These are phyloP conservation scores for Picus viridis DNA, from an alignment of 2,797 vertebrate species.

Conservation along the genomic window DNA sequence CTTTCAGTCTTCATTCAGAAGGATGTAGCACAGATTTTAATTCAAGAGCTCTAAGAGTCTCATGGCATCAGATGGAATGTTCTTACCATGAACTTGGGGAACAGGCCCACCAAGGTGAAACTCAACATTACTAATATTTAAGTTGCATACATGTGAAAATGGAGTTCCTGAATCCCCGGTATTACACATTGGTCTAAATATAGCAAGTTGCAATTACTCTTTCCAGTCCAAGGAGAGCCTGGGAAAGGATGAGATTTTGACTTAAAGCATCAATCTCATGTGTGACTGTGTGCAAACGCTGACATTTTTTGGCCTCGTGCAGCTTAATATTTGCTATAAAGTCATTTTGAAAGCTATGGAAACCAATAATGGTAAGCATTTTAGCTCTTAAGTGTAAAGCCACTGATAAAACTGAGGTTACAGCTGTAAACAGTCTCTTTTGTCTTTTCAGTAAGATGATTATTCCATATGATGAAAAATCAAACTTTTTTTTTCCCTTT, in stretches of 20 bases:
- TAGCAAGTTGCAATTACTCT: conserved; percentile 55
- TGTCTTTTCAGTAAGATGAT: conserved; percentile 24
- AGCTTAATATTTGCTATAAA: conserved; percentile 66
- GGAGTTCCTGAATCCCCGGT: conserved; percentile 58
- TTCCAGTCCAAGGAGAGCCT: conserved; percentile 68
- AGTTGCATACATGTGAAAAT: conserved; percentile 49
- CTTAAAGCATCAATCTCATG: conserved; percentile 64
- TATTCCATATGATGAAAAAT: background rate
- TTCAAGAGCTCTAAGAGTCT: conserved; percentile 39
- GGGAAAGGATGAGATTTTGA: conserved; percentile 73
- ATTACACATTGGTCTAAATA: conserved; percentile 58
- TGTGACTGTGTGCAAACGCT: conserved; percentile 32
- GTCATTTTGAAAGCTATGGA: conserved; percentile 51
- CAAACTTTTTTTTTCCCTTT: background rate
- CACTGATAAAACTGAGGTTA: conserved; percentile 65
- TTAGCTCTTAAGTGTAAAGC: conserved; percentile 64
- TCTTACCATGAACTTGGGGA: background rate
- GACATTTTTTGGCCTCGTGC: conserved; percentile 67
- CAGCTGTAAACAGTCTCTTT: conserved; percentile 43
- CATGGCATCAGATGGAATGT: background rate
- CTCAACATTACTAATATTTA: conserved; percentile 43
- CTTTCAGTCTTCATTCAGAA: conserved; percentile 41
- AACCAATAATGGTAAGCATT: conserved; percentile 67
- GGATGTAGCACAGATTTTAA: conserved; percentile 24
- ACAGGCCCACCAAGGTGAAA: conserved; percentile 34